phyloP scores from a whole-genome alignment of 2,113 vertebrate genomes.

The Chlorodrepanis virens region DNA sequence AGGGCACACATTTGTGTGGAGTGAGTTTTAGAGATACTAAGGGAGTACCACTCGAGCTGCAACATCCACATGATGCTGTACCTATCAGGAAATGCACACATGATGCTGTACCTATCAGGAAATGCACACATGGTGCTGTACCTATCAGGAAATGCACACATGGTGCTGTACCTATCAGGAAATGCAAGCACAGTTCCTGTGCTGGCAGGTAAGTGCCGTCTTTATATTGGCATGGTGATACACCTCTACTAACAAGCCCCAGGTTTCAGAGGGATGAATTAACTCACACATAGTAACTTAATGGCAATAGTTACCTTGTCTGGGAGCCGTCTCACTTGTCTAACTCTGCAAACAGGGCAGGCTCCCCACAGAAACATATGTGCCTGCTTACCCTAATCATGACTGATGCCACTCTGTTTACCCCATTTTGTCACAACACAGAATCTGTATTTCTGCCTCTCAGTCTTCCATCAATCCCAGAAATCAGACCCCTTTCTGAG shows the following conservation, averaged over 20 bases:
- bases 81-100: background rate
- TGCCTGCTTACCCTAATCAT: background rate
- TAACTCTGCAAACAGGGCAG: background rate
- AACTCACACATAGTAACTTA: background rate
- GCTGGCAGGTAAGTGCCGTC: background rate
- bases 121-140: background rate
- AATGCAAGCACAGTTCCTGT: background rate
- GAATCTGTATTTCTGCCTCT: background rate
- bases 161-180: background rate
- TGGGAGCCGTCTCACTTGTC: background rate
- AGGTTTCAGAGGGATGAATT: background rate
- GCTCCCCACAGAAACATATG: background rate
- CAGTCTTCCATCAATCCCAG: background rate
- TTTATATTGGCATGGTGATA: background rate
- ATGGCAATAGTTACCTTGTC: background rate
- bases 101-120: background rate
- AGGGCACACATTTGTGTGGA: background rate
- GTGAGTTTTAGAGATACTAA: background rate
- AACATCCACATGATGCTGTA: background rate
- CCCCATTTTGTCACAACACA: background rate
- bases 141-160: too few relatives aligned
- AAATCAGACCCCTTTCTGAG: background rate
- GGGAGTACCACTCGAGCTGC: background rate
- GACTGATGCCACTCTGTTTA: background rate
- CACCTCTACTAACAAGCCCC: background rate